These are phyloP conservation scores for Typhlichthys eigenmanni DNA, from an alignment of 2,797 vertebrate species.

Conservation along the genomic window DNA sequence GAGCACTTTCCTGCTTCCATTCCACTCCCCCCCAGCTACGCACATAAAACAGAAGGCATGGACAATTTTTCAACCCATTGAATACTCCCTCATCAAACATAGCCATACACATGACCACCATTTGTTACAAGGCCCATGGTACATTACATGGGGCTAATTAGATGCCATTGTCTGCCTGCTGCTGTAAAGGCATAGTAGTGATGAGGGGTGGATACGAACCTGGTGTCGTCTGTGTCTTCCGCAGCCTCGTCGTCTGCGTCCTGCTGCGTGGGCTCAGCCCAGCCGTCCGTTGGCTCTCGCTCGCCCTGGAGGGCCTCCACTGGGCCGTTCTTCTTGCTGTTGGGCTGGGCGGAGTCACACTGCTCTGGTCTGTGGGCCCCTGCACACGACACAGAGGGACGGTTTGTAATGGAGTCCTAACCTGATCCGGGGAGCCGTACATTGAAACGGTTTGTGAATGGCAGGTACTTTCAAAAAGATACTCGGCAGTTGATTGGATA, in stretches of 20 bases:
- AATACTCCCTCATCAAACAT: too few relatives aligned
- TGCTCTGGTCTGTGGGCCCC: conserved; percentile 72
- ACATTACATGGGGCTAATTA: too few relatives aligned
- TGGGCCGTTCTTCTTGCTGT: conserved; percentile 71
- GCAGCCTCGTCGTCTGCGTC: conserved; percentile 92
- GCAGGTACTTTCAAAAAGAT: too few relatives aligned
- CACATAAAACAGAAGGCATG: too few relatives aligned
- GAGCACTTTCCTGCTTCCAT: too few relatives aligned
- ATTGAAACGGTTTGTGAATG: too few relatives aligned
- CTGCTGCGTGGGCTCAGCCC: conserved; percentile 82
- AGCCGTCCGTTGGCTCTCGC: conserved; percentile 46
- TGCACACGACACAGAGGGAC: conserved; percentile 22
- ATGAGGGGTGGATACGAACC: conserved; percentile 36
- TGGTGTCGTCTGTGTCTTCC: conserved; percentile 94
- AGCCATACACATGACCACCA: too few relatives aligned
- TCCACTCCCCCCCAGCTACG: too few relatives aligned
- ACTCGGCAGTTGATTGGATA: neutral
- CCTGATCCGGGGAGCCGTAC: neutral
- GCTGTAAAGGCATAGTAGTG: too few relatives aligned
- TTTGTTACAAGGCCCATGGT: too few relatives aligned
- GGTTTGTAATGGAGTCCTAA: neutral
- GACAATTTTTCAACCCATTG: too few relatives aligned
- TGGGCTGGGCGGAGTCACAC: conserved; percentile 53
- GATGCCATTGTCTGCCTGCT: too few relatives aligned
- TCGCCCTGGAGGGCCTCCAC: conserved; percentile 41